Percentiles rank a stretch among this genome's conserved stretches.
Evolutionary conservation across 2,797 vertebrate species (phyloP).

Genomic region (Coilia nasus): DNA sequence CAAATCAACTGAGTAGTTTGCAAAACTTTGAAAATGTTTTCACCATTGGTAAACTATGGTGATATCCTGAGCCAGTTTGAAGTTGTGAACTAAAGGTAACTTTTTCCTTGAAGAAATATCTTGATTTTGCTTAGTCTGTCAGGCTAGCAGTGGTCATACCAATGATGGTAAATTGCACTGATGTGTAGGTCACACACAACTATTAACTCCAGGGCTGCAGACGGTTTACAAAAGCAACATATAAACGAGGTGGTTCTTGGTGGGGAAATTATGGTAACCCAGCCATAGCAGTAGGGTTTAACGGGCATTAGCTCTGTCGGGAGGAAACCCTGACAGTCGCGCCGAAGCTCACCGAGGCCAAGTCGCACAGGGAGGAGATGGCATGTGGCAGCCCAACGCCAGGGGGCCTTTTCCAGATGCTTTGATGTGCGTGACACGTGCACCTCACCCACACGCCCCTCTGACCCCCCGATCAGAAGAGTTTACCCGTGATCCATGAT

Average conservation of each 20-base stretch:
- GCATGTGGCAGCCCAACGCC: slow-evolving; percentile 28
- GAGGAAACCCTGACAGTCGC: not conserved
- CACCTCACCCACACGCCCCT: slow-evolving; percentile 5
- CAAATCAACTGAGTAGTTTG: not conserved
- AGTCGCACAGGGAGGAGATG: slow-evolving; percentile 2
- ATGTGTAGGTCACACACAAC: too few species aligned
- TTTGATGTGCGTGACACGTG: slow-evolving; percentile 47
- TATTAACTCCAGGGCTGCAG: too few species aligned
- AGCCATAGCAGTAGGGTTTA: not conserved
- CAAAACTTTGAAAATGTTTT: too few species aligned
- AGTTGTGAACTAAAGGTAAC: too few species aligned
- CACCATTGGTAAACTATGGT: too few species aligned
- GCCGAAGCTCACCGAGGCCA: not conserved
- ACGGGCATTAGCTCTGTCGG: not conserved
- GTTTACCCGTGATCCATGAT: slow-evolving; percentile 22
- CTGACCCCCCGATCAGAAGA: slow-evolving; percentile 1
- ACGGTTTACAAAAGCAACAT: too few species aligned
- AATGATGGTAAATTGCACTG: too few species aligned
- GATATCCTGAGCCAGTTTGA: too few species aligned
- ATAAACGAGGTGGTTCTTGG: too few species aligned
- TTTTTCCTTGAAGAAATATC: too few species aligned
- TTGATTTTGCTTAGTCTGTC: too few species aligned
- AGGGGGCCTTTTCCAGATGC: slow-evolving; percentile 28
- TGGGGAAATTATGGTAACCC: not conserved
- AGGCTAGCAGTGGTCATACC: too few species aligned